Evolutionary conservation across 1,140 invertebrate species (phyloP).

Genomic region (Rhopalosiphum maidis): DNA sequence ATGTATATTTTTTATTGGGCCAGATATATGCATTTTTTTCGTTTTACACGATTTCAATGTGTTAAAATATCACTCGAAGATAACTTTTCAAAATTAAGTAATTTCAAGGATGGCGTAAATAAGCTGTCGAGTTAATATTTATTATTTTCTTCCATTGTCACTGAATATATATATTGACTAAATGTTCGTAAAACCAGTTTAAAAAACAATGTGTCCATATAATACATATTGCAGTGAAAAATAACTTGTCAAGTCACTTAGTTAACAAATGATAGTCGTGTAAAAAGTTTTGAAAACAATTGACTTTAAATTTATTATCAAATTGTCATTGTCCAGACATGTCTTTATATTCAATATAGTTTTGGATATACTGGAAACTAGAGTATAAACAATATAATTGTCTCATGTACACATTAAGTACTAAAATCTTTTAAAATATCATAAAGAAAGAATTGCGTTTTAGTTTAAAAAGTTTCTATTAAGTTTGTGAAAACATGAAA

Average conservation of each 20-base stretch:
- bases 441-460: background rate
- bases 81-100: background rate
- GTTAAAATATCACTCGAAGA: background rate
- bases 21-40: background rate
- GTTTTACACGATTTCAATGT: background rate
- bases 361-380: background rate
- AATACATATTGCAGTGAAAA: background rate
- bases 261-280: background rate
- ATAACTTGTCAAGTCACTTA: background rate
- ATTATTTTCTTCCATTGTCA: background rate
- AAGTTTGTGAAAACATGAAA: background rate
- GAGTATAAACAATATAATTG: background rate
- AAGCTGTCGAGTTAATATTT: background rate
- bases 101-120: background rate
- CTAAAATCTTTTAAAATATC: background rate
- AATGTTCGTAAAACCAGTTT: background rate
- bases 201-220: background rate
- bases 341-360: background rate
- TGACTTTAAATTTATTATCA: background rate
- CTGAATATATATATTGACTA: background rate
- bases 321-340: background rate
- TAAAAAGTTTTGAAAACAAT: background rate
- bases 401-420: background rate
- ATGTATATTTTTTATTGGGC: background rate
- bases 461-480: background rate